Evolutionary conservation across 2,113 vertebrate species (phyloP), one percentile per base, ranked within the genome.

Genomic region (Abramis brama): DNA sequence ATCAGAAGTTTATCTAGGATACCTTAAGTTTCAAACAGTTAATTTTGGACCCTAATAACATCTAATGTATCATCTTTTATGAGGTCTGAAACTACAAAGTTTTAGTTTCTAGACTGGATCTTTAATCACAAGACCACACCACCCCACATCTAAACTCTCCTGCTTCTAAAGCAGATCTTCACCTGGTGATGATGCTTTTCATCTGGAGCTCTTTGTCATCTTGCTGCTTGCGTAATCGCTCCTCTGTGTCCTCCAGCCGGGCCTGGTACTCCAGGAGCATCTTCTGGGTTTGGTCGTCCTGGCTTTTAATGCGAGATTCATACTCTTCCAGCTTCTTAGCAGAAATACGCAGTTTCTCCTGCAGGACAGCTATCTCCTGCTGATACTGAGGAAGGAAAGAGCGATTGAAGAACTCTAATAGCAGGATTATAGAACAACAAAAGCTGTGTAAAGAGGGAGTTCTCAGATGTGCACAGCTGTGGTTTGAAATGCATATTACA

Each of bases 151-250:
- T 6, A 52, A 57, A 57, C 19, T 21, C 52, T 57, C 55, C 55
- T 8, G 2, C 55, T 57, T 57, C 2, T 7, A 23, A 15, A 52
- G 12, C 25, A 36, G 76, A 57, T 80, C 23, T 71, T 52, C 91
- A 98, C 97, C 98, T 97, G 95, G 96, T 99, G 94, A 99, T 99
- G 92, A 99, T 99, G 94, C 97, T 98, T 91, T 99, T 99, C 98
- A 99, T 99, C 95, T 99, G 98, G 36, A 98, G 95, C 88, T 99
- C 98, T 92, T 99, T 99, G 89, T 99, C 98, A 1, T 99, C 98
- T 92, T 99, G 98, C 90, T 99, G 97, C 39, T 98, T 92, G 45
- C 97, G 95, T 87, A 99, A 95, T 43, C 97, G 85, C 76, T 97
- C 97, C 93, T 99, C 98, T 0, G 98, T 97, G 93, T 99, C 98